Evolutionary conservation across 2,797 vertebrate genomes (phyloP).

Genomic region (Mormyrops boulengeri): DNA sequence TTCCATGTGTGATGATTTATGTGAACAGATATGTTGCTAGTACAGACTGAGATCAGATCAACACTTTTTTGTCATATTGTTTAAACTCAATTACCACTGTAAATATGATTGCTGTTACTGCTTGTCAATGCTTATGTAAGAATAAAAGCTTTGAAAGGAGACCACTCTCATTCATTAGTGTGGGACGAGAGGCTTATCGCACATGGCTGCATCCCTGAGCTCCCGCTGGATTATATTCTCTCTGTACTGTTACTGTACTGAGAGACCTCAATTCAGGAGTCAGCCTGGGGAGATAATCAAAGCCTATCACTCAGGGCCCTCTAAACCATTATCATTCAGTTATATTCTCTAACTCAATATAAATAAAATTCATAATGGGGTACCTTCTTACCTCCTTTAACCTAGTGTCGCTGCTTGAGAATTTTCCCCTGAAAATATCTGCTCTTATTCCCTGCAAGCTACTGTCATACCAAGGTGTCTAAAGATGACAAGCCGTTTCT

Average conservation of each 20-base stretch:
- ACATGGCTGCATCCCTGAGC: not conserved
- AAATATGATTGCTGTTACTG: conserved; percentile 14
- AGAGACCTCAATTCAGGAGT: not conserved
- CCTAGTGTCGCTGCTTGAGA: not conserved
- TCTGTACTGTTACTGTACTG: not conserved
- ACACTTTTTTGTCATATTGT: not conserved
- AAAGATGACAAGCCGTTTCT: not conserved
- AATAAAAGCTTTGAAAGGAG: conserved; percentile 25
- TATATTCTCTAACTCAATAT: not conserved
- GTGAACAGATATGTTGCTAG: not conserved
- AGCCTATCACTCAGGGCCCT: not conserved
- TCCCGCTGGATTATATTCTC: not conserved
- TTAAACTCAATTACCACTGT: not conserved
- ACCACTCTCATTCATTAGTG: not conserved
- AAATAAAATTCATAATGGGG: no score
- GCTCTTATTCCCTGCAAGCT: not conserved
- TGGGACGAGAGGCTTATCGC: not conserved
- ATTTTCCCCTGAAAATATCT: not conserved
- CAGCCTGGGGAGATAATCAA: not conserved
- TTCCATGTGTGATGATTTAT: not conserved
- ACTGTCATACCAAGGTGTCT: conserved; percentile 32
- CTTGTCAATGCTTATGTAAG: conserved; percentile 25
- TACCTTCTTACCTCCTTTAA: not conserved
- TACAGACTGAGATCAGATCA: not conserved
- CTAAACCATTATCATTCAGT: not conserved